phyloP scores from a whole-genome alignment of 2,113 vertebrate species.

The zebrafish (Danio rerio) region DNA sequence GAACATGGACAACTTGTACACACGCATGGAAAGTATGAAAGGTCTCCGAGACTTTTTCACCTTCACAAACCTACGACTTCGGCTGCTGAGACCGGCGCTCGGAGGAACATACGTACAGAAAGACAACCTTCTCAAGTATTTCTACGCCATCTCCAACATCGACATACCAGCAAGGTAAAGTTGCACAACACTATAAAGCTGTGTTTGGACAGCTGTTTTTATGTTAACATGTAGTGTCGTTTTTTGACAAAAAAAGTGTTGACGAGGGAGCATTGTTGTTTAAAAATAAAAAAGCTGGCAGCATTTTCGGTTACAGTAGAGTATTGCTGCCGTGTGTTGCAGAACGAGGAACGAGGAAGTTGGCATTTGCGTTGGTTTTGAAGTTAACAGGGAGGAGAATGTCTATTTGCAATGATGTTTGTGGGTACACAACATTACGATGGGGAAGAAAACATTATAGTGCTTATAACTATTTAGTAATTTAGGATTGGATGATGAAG shows the following conservation, averaged over 20 bases:
- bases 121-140: slow-evolving; percentile 92
- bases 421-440: too few relatives aligned
- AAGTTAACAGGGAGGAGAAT: too few relatives aligned
- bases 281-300: too few relatives aligned
- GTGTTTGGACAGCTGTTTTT: neutral
- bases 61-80: slow-evolving; percentile 92
- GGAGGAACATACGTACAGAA: slow-evolving; percentile 94
- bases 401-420: too few relatives aligned
- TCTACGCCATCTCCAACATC: slow-evolving; percentile 96
- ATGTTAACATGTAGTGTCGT: neutral
- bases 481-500: too few relatives aligned
- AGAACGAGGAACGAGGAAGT: too few relatives aligned
- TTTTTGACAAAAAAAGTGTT: neutral
- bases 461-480: too few relatives aligned
- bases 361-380: too few relatives aligned
- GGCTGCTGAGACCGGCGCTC: slow-evolving; percentile 89
- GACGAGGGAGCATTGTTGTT: too few relatives aligned
- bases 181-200: neutral
- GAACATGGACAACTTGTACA: slow-evolving; percentile 94
- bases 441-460: too few relatives aligned
- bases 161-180: slow-evolving; percentile 93
- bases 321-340: too few relatives aligned
- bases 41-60: slow-evolving; percentile 97
- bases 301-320: too few relatives aligned
- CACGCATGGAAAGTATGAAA: slow-evolving; percentile 93